Conservation (phyloP, 1,140 invertebrate species). For the Anoplolepis gracilipes region DNA sequence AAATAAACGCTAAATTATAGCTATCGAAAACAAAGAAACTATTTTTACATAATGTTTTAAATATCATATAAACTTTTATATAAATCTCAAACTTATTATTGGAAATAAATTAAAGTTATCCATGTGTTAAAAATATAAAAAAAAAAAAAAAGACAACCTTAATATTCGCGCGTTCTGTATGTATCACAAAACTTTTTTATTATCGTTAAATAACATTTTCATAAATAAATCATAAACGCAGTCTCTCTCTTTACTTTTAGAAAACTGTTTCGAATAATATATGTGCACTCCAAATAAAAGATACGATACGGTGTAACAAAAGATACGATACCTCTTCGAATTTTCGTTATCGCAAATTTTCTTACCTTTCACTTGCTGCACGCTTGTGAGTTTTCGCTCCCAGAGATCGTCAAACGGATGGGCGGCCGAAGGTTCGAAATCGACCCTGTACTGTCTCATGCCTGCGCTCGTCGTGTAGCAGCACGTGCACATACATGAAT, state of each 20-base stretch:
- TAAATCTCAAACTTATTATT: neutral
- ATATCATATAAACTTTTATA: neutral
- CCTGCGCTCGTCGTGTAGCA: constrained; percentile 93
- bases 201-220: neutral
- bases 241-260: neutral
- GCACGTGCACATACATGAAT: constrained; percentile 99
- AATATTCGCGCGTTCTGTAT: neutral
- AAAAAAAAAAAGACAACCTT: no score
- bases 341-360: neutral
- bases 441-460: constrained; percentile 94
- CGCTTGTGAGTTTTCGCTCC: constrained; percentile 96
- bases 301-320: no score
- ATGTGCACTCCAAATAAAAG: neutral
- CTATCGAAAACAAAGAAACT: neutral
- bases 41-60: neutral
- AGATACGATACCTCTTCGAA: no score
- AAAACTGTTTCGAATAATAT: neutral
- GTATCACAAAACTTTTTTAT: neutral
- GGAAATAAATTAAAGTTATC: constrained; percentile 9
- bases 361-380: constrained; percentile 97
- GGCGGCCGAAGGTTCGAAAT: constrained; percentile 96
- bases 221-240: neutral
- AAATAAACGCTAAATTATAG: neutral
- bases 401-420: constrained; percentile 97
- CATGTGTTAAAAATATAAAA: no score